Conservation (phyloP, 2,113 vertebrate species). For the Brachypodius melanocephalos region DNA sequence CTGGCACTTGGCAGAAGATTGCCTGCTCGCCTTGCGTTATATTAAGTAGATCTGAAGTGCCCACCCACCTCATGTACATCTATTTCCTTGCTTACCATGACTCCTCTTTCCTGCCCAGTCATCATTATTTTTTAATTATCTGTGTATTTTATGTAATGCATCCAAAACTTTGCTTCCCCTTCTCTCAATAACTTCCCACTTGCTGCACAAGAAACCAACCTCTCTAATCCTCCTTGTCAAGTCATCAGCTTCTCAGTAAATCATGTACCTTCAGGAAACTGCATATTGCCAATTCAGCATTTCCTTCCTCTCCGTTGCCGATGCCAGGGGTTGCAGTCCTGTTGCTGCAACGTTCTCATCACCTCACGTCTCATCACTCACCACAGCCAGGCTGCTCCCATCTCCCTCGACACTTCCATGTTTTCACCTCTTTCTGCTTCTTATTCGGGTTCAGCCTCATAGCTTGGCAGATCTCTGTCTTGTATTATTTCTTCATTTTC, state of each 20-base stretch:
- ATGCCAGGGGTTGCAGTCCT: background rate
- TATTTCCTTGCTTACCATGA: background rate
- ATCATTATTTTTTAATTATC: background rate
- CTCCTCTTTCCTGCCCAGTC: background rate
- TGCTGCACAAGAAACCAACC: background rate
- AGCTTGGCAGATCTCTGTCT: background rate
- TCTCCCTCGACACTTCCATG: background rate
- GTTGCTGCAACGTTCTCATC: background rate
- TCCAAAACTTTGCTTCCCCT: background rate
- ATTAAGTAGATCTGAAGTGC: background rate
- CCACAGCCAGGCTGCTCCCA: background rate
- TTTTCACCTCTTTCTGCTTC: background rate
- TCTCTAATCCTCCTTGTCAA: background rate
- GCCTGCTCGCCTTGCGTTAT: background rate
- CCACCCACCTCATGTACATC: background rate
- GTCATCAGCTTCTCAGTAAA: background rate
- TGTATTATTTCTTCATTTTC: background rate
- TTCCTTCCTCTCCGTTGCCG: background rate
- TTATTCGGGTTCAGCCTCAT: background rate
- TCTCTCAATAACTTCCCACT: background rate
- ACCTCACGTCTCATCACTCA: background rate
- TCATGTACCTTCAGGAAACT: background rate
- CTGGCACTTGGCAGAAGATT: background rate
- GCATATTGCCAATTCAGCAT: background rate
- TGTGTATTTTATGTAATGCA: rapidly evolving